Conservation (phyloP, 2,113 vertebrate species). For the Odontophorus gujanensis region DNA sequence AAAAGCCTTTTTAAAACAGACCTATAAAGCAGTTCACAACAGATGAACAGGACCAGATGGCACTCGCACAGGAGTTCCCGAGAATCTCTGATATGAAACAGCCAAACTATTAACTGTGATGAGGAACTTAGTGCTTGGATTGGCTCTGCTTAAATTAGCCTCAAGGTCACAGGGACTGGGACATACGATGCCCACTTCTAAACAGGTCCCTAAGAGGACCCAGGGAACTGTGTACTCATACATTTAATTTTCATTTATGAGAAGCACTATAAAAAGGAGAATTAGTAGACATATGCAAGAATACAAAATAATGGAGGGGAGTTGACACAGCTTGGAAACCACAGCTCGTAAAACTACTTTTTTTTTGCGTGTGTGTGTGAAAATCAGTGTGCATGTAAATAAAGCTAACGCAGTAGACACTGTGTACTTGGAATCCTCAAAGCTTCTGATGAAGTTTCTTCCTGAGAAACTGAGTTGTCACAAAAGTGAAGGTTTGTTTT, state of each 20-base stretch:
- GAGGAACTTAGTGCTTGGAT: slow-evolving; percentile 20
- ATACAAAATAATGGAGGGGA: slow-evolving; percentile 8
- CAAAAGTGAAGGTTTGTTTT: not conserved
- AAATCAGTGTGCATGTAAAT: rapidly evolving
- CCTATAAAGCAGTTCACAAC: not conserved
- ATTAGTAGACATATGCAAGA: slow-evolving; percentile 6
- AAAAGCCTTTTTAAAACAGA: slow-evolving; percentile 46
- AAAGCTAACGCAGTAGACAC: not conserved
- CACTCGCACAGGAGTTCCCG: not conserved
- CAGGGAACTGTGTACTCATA: not conserved
- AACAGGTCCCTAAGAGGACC: not conserved
- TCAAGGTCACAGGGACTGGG: slow-evolving; percentile 18
- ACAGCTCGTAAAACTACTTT: not conserved
- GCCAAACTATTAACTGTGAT: slow-evolving; percentile 56
- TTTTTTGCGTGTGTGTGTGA: not conserved
- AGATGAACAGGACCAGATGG: slow-evolving; percentile 66
- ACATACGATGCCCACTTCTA: not conserved
- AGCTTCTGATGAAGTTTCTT: not conserved
- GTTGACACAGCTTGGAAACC: slow-evolving; percentile 24
- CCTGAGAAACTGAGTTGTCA: not conserved
- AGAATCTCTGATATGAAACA: slow-evolving; percentile 34
- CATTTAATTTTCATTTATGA: not conserved
- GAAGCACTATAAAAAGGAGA: not conserved
- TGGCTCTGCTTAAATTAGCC: slow-evolving; percentile 38
- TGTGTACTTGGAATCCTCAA: not conserved